Base-by-base conservation (phyloP, 2,113 vertebrate genomes). In the Ibidorhyncha struthersii region DNA sequence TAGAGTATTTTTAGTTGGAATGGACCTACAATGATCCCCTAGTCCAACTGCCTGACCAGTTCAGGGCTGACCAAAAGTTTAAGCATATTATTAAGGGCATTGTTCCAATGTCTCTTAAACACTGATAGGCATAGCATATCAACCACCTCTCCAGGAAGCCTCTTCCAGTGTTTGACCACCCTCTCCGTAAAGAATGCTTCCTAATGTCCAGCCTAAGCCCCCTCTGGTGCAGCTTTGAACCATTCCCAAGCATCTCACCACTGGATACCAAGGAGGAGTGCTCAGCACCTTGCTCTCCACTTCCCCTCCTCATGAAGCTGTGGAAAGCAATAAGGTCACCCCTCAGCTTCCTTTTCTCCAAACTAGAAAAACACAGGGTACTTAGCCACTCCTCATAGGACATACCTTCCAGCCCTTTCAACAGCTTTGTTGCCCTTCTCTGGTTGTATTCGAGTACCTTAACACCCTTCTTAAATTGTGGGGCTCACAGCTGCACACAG, bases 1-100 rank as follows among this genome's bases (percentile, higher is more conserved):
- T 32, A n/a, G 43, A 77, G 36, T 45, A 52, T 50, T 66, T 70
- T 55, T 18, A 5, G 2, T 22, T 43, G 15, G 23, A 82, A 87
- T 32, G 14, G 20, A 17, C 3, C 4, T 83, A 43, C 2, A 2
- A 6, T 0, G 0, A 29, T 29, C 16, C 36, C 9, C 17, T 10
- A 25, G 53, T 71, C 32, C 14, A 76, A 14, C 17, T 66, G 4
- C 19, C 13, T 36, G 26, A 21, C 26, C 15, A 41, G 34, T 25
- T 50, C 22, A 50, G 49, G 49, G 49, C 13, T 36, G 26, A 18
- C 14, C 40, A 38, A 36, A 67, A 79, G 15, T 27, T 58, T 26
- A 66, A 27, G 2, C 5, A 4, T 29, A 1, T 26, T 65, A 20
- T 40, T 47, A 36, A 83, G 12, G 29, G 10, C 12, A 36, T 41